phyloP scores from a whole-genome alignment of 2,888 invertebrate species.

The Nasonovia ribisnigri region DNA sequence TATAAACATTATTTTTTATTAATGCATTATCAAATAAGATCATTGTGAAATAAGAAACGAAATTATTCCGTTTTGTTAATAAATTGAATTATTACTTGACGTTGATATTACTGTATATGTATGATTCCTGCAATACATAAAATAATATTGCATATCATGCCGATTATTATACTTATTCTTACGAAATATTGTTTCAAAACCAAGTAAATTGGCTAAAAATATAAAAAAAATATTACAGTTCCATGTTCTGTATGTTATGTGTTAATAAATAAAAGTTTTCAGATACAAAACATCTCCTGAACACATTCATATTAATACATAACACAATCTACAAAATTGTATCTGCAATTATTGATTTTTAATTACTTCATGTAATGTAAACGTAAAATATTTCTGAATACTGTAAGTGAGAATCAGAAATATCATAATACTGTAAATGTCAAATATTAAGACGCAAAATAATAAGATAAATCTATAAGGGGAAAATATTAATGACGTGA shows the following conservation, averaged over 20 bases:
- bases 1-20: slow-evolving; percentile 56
- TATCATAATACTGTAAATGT: not conserved
- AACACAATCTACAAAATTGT: not conserved
- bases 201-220: not conserved
- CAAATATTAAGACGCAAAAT: not conserved
- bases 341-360: not conserved
- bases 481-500: not conserved
- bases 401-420: not conserved
- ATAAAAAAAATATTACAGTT: not conserved
- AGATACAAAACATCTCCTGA: not conserved
- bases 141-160: not conserved
- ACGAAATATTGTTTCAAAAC: not conserved
- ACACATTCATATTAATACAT: not conserved
- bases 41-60: slow-evolving; percentile 42
- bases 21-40: slow-evolving; percentile 20
- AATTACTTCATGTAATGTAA: not conserved
- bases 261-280: not conserved
- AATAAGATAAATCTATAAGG: not conserved
- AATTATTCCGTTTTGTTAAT: slow-evolving; percentile 42
- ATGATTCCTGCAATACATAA: not conserved
- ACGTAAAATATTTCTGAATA: not conserved
- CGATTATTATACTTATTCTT: not conserved
- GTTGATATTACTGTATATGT: not conserved
- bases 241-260: not conserved
- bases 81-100: slow-evolving; percentile 55